phyloP scores from a whole-genome alignment of 2,113 vertebrate species.

The Ictidomys tridecemlineatus region DNA sequence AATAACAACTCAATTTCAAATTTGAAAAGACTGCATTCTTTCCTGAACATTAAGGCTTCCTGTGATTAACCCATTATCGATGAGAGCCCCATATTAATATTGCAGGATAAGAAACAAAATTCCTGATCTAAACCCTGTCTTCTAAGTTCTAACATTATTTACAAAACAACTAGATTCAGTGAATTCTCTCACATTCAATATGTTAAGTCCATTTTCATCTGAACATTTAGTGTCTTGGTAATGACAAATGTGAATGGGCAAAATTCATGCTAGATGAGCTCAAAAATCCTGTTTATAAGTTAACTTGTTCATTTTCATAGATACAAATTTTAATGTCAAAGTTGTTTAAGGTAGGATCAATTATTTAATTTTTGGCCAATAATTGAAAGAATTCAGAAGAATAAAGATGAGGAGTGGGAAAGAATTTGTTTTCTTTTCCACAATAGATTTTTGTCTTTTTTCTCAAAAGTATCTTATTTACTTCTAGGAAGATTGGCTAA shows the following conservation, averaged over 20 bases:
- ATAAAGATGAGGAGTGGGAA: slow-evolving; percentile 13
- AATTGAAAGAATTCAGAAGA: slow-evolving; percentile 31
- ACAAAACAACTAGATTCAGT: slow-evolving; percentile 16
- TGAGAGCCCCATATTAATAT: neutral
- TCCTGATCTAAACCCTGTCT: neutral
- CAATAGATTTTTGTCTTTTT: slow-evolving; percentile 11
- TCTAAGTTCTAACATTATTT: slow-evolving; percentile 43
- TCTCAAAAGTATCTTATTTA: slow-evolving; percentile 64
- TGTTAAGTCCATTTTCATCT: slow-evolving; percentile 56
- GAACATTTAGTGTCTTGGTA: slow-evolving; percentile 50
- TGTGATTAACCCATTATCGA: slow-evolving; percentile 62
- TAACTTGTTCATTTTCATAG: slow-evolving; percentile 5
- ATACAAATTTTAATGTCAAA: slow-evolving; percentile 45
- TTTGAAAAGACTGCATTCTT: slow-evolving; percentile 52
- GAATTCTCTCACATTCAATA: slow-evolving; percentile 21
- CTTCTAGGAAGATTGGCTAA: slow-evolving; percentile 62
- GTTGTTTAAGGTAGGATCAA: neutral
- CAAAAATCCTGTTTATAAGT: slow-evolving; percentile 1
- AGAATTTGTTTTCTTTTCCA: neutral
- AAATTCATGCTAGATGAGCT: slow-evolving; percentile 35
- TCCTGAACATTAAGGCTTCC: neutral
- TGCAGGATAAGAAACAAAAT: slow-evolving; percentile 30
- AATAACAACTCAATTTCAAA: slow-evolving; percentile 37
- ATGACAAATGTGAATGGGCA: slow-evolving; percentile 35
- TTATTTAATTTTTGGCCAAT: slow-evolving; percentile 51